Base-by-base conservation (phyloP, 2,888 invertebrate species). In the Cheilosia vulpina region DNA sequence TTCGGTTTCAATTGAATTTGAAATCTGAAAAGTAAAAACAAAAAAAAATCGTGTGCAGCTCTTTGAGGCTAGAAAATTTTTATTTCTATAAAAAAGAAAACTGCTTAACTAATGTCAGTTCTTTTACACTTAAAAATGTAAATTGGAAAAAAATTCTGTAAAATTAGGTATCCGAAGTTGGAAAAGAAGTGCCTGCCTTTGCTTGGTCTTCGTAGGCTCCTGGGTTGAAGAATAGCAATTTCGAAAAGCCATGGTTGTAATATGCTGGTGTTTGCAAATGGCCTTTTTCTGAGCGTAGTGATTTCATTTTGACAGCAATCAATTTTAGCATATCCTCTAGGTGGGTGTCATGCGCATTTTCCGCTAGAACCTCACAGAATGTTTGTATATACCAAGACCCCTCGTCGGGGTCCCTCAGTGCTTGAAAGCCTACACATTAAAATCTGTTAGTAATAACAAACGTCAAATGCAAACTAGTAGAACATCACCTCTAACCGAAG, bases 351-450 rank as follows among this genome's bases (percentile, higher is more conserved):
- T 94, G 94, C 15, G 95, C 95, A 90, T 94, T 93, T 87, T 93
- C 92, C 87, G 95, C 94, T 90, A 96, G 94, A 88, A 94, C 93
- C 88, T 94, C 91, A 91, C 95, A 96, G 88, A 96, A 92, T 84
- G 93, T 93, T 90, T 95, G 94, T 88, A 96, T 94, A 91, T 95
- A 96, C 96, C 95, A 96, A 53, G 95, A 95, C 24, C 96, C 96
- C 7, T 88, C 88, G 31, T 90, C 87, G 5, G 90, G 89, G 91
- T 95, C 94, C 75, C 96, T 93, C 89, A 94, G 93, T 0, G 96
- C 87, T 76, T 89, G 88, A 73, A 87, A 90, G 0, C 91, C 88
- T 88, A 21, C 9, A 9, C 17, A 31, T 41, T 58, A 71, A 72
- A 75, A 50, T 19, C 2, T 38, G 58, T 27, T 47, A 60, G 31